Base-by-base conservation (phyloP, 1,140 invertebrate genomes). In the Drosophila sp. region DNA sequence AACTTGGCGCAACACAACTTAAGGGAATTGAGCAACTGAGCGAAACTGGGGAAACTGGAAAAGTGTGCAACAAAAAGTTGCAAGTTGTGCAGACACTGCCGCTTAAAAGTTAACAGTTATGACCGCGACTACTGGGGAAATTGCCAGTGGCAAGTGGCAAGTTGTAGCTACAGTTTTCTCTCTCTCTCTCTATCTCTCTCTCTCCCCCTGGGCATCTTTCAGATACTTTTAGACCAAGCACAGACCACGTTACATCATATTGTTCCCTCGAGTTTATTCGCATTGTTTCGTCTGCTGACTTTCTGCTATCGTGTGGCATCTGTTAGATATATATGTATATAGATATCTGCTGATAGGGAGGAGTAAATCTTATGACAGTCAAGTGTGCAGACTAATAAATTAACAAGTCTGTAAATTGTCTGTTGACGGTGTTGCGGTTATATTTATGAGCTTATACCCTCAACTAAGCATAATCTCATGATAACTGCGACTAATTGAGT, bases 321-420 rank as follows among this genome's bases (percentile, higher is more conserved):
- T 53, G 50, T 53, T 53, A 36, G 50, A 9, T 36, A n/a, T 7
- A n/a, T n/a, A n/a, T n/a, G n/a, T n/a, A n/a, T n/a, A n/a, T n/a
- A n/a, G n/a, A n/a, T n/a, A 9, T 7, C 43, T 46, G 18, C 45
- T 4, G n/a, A n/a, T n/a, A n/a, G n/a, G n/a, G n/a, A n/a, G n/a
- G n/a, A n/a, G n/a, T n/a, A n/a, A n/a, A n/a, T n/a, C n/a, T n/a
- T n/a, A n/a, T n/a, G n/a, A n/a, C n/a, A 64, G 65, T 77, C 76
- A 78, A 77, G 69, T 78, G 61, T 32, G 45, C 29, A 25, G 64
- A 58, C 63, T 76, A 87, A 87, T 86, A 81, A 87, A 82, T 82
- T 87, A 87, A 87, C 76, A 89, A 69, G 62, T 61, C 76, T 69
- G 72, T 71, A 89, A 89, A 87, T 74, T 89, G 83, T 87, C 65